phyloP scores from a whole-genome alignment of 92 coral and sea anemone genomes.

The Ricordea florida region DNA sequence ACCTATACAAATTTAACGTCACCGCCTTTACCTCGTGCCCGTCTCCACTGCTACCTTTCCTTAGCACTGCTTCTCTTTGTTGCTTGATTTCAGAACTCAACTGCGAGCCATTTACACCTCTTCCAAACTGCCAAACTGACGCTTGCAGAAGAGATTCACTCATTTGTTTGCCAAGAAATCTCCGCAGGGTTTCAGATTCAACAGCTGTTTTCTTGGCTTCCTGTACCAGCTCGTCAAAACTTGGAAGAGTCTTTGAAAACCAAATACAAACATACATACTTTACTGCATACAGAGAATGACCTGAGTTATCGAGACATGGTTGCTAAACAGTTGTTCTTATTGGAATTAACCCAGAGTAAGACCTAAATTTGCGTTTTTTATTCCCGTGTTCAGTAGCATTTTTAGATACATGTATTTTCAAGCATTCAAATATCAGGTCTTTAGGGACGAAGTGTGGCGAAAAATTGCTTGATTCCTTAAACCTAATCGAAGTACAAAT shows the following conservation, averaged over 20 bases:
- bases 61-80: conserved; percentile 15
- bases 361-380: too few species aligned
- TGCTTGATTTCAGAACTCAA: conserved; percentile 1
- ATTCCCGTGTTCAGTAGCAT: too few species aligned
- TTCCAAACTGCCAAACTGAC: conserved; percentile 31
- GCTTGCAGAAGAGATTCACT: conserved; percentile 75
- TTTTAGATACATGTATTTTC: too few species aligned
- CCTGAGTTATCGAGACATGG: too few species aligned
- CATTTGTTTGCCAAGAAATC: conserved; percentile 58
- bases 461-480: too few species aligned
- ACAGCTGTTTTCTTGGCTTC: conserved; percentile 40
- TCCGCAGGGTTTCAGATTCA: conserved; percentile 38
- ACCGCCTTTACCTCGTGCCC: conserved; percentile 7
- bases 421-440: too few species aligned
- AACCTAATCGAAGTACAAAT: too few species aligned
- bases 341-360: too few species aligned
- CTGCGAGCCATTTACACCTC: neutral
- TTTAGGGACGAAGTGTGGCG: too few species aligned
- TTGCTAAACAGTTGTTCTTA: too few species aligned
- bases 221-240: conserved; percentile 48
- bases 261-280: neutral
- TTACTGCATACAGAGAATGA: too few species aligned
- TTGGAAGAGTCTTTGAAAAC: conserved; percentile 49
- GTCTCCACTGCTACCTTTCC: conserved; percentile 16
- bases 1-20: neutral